Percentiles rank a stretch among this genome's conserved stretches.
phyloP scores from a whole-genome alignment of 2,113 vertebrate genomes.

The Apistogramma diplotaenia region DNA sequence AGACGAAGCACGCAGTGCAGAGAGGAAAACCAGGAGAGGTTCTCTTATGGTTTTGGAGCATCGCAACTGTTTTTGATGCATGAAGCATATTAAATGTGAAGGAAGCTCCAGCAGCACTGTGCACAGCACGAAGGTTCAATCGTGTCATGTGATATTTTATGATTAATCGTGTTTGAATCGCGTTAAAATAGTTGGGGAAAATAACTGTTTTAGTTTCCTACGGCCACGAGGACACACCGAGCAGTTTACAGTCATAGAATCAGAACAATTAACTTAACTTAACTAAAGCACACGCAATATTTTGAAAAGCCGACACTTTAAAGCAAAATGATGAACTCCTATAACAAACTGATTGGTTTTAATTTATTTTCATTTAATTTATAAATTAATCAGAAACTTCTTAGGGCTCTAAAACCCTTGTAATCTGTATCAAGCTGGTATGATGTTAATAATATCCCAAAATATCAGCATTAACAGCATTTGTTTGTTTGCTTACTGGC shows the following conservation, averaged over 20 bases:
- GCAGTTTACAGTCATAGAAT: not conserved
- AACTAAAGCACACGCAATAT: not conserved
- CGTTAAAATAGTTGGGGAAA: accelerated
- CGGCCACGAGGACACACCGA: not conserved
- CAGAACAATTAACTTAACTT: not conserved
- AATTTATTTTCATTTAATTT: too few relatives aligned
- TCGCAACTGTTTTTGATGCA: not conserved
- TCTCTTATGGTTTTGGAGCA: not conserved
- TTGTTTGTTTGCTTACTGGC: not conserved
- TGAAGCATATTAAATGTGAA: not conserved
- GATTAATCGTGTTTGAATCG: not conserved
- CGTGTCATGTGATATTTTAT: not conserved
- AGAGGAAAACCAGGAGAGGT: not conserved
- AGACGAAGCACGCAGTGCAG: not conserved
- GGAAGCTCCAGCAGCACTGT: not conserved
- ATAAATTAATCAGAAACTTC: not conserved
- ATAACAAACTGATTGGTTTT: not conserved
- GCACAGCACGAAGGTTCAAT: not conserved
- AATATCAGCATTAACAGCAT: not conserved
- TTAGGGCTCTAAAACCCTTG: not conserved
- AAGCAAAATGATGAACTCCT: not conserved
- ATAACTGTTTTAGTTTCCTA: not conserved
- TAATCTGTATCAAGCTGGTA: not conserved
- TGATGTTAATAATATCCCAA: not conserved
- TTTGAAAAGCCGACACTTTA: not conserved